Percentiles rank a stretch among this genome's conserved stretches.
phyloP scores from a whole-genome alignment of 2,888 invertebrate species.

The Napeogenes inachia region DNA sequence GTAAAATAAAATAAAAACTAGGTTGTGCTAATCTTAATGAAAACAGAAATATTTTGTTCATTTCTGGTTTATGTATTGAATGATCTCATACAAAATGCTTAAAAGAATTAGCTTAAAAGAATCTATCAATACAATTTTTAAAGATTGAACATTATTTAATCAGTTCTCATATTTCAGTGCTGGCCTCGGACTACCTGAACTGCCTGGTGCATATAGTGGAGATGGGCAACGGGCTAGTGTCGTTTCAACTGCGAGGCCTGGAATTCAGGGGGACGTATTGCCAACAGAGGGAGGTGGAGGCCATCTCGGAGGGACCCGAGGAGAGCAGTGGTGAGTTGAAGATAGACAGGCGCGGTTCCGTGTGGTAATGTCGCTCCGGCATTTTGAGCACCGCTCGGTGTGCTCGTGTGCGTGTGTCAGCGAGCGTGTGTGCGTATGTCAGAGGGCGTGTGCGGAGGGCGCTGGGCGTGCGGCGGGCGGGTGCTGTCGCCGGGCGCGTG shows the following conservation, averaged over 20 bases:
- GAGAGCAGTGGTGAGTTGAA: slow-evolving; percentile 88
- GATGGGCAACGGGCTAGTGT: slow-evolving; percentile 97
- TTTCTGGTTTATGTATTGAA: too few species aligned
- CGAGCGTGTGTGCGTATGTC: background rate
- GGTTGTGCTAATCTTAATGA: too few species aligned
- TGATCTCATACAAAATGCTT: too few species aligned
- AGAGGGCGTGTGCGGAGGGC: slow-evolving; percentile 39
- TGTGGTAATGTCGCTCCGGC: too few species aligned
- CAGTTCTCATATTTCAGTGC: slow-evolving; percentile 77
- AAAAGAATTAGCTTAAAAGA: too few species aligned
- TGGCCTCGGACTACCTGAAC: slow-evolving; percentile 98
- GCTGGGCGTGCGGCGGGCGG: slow-evolving; percentile 85
- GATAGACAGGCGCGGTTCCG: slow-evolving; percentile 4
- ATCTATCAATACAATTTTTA: too few species aligned
- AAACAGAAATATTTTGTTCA: too few species aligned
- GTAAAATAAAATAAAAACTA: too few species aligned
- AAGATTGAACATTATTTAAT: too few species aligned
- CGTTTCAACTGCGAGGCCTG: slow-evolving; percentile 97
- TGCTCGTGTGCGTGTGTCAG: too few species aligned
- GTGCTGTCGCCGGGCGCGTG: slow-evolving; percentile 97
- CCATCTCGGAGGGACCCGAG: slow-evolving; percentile 97
- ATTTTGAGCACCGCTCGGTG: too few species aligned
- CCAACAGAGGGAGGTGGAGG: slow-evolving; percentile 98
- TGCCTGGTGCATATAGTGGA: slow-evolving; percentile 98
- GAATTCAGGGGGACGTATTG: slow-evolving; percentile 99